Evolutionary conservation across 2,797 vertebrate species (phyloP), one percentile per base, ranked within the genome.

Genomic region (Acanthurus tractus): DNA sequence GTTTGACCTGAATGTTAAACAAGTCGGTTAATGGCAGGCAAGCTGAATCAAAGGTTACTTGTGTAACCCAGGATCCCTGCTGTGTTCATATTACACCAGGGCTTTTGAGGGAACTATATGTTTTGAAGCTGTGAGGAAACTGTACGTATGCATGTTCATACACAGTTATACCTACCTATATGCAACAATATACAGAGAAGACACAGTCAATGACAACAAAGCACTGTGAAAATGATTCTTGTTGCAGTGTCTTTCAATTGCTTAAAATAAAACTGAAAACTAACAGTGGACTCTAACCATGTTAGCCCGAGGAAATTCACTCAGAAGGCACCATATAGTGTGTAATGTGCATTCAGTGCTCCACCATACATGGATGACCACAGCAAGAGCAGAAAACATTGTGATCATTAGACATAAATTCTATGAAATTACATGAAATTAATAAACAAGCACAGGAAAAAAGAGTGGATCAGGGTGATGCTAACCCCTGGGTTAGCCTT

Each of bases 1-100:
- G 15, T 34, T 23, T 78, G 80, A 66, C 62, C 67, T 61, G 54
- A 61, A 46, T 25, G n/a, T 59, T 78, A 55, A 80, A 58, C 54
- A 57, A 59, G 45, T 62, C 78, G 53, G 54, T 10, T 38, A 54
- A 78, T 65, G 23, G 50, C 42, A 73, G 50, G 17, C 38, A 72
- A 44, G 48, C 18, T 72, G 20, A 61, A 64, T 1, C 20, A 40
- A 72, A 58, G 29, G 58, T 62, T 65, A 57, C 44, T 58, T 52
- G 38, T 56, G 44, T 46, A 52, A 42, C 44, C 34, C 40, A 53
- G 1, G 40, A 14, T 77, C 36, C 58, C 13, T 54, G 44, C 45
- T 8, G n/a, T 53, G 13, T 49, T 20, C 8, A 18, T 3, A 46
- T 17, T 18, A 18, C 45, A 46, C 17, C 17, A 6, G 17, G 45